Evolutionary conservation across 2,797 vertebrate species (phyloP).

Genomic region (Pipistrellus pipistrellus): DNA sequence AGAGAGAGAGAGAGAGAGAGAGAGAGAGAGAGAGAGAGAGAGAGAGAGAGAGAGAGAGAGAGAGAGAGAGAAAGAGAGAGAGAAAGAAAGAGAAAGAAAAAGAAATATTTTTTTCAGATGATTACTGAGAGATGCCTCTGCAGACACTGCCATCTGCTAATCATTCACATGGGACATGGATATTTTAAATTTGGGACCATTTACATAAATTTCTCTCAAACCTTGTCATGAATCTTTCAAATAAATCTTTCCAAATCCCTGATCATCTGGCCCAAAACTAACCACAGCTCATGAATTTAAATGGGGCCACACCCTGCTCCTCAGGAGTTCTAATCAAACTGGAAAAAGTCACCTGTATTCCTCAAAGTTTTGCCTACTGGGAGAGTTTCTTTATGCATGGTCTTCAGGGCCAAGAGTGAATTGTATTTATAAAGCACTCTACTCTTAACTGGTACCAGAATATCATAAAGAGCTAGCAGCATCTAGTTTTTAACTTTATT

Average conservation of each 20-base stretch:
- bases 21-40: too few relatives aligned
- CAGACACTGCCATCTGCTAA: conserved; percentile 54
- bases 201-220: conserved; percentile 70
- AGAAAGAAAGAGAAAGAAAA: too few relatives aligned
- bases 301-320: conserved; percentile 17
- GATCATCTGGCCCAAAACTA: conserved; percentile 55
- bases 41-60: too few relatives aligned
- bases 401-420: not conserved
- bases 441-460: not conserved
- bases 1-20: not conserved
- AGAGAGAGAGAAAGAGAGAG: too few relatives aligned
- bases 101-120: not conserved
- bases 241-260: conserved; percentile 58
- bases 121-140: conserved; percentile 12
- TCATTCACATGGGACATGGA: conserved; percentile 24
- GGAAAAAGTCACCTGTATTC: not conserved
- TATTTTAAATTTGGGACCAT: conserved; percentile 65
- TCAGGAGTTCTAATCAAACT: conserved; percentile 26
- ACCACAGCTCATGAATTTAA: conserved; percentile 52
- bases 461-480: not conserved
- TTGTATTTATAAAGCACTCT: conserved; percentile 20
- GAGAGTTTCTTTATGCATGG: not conserved
- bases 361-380: not conserved
- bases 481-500: not conserved
- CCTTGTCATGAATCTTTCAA: conserved; percentile 66